phyloP scores from a whole-genome alignment of 2,888 invertebrate species.

The Invenusta paracnida region DNA sequence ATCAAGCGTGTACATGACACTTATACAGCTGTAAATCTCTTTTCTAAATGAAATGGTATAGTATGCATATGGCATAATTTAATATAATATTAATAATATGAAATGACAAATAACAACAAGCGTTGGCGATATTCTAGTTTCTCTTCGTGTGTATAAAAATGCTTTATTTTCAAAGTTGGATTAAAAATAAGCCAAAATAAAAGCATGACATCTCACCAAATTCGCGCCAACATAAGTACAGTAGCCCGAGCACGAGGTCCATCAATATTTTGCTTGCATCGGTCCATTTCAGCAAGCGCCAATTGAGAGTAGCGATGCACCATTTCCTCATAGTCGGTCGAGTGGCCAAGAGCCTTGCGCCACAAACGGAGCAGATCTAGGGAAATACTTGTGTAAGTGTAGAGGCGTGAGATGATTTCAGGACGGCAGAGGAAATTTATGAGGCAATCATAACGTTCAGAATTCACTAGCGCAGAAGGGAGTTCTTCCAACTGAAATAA shows the following conservation, averaged over 20 bases:
- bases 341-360: neutral
- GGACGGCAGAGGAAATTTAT: neutral
- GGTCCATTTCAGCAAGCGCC: neutral
- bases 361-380: constrained; percentile 14
- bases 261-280: neutral
- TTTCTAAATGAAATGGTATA: too few species aligned
- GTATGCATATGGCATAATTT: too few species aligned
- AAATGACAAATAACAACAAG: too few species aligned
- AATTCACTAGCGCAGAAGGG: neutral
- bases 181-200: too few species aligned
- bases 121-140: too few species aligned
- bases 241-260: neutral
- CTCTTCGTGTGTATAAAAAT: too few species aligned
- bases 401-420: neutral
- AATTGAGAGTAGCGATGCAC: neutral
- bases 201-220: neutral
- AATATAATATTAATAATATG: too few species aligned
- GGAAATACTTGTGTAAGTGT: neutral
- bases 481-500: neutral
- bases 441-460: neutral
- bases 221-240: neutral
- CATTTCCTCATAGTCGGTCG: constrained; percentile 12
- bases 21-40: too few species aligned
- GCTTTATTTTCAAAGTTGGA: too few species aligned
- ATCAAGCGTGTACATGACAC: too few species aligned